Evolutionary conservation across 2,888 invertebrate genomes (phyloP).

Genomic region (Drosophila histrio): DNA sequence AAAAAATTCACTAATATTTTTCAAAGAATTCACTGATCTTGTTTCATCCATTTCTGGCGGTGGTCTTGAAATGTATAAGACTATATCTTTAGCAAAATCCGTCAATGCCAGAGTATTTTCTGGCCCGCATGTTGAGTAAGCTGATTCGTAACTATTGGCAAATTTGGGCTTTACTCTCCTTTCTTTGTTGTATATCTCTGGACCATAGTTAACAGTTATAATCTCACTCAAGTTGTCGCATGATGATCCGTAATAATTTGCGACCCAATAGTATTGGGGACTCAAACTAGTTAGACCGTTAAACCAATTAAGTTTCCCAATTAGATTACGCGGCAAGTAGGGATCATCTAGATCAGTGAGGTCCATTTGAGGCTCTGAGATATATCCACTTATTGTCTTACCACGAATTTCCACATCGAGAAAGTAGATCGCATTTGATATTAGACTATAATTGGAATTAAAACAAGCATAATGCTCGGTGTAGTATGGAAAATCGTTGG

Average conservation of each 20-base stretch:
- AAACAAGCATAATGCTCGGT: not conserved
- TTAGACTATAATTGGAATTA: slow-evolving; percentile 3
- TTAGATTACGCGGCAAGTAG: not conserved
- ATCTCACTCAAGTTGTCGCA: not conserved
- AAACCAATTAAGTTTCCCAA: slow-evolving; percentile 4
- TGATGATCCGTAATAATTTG: not conserved
- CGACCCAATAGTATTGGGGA: not conserved
- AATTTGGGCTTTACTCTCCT: not conserved
- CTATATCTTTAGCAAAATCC: too few species aligned
- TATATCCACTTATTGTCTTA: not conserved
- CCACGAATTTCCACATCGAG: slow-evolving; percentile 18
- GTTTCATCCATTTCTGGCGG: not conserved
- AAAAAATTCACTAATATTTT: not conserved
- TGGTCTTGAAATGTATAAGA: not conserved
- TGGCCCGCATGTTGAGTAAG: not conserved
- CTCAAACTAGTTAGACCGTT: not conserved
- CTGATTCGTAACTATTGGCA: too few species aligned
- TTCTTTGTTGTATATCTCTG: slow-evolving; percentile 1
- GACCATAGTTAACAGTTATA: not conserved
- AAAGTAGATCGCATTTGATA: slow-evolving; percentile 14
- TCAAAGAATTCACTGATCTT: not conserved
- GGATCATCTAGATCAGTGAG: not conserved
- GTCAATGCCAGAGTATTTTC: not conserved
- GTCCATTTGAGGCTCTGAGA: slow-evolving; percentile 9
- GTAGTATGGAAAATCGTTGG: not conserved